phyloP scores from a whole-genome alignment of 1,140 invertebrate species.

The Diabrotica undecimpunctata region DNA sequence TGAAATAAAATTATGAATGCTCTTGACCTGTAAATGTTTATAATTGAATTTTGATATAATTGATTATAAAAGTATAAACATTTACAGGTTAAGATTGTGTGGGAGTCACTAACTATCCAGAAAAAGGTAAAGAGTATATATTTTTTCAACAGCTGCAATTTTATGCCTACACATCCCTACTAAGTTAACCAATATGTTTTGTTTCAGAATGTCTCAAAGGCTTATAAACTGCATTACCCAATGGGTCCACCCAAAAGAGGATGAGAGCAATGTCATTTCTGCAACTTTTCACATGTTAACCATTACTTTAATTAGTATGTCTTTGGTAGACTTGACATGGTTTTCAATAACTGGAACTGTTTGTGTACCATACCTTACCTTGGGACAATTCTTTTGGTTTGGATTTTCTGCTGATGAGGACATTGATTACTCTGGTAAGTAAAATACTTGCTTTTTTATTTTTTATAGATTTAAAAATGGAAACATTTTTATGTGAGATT shows the following conservation, averaged over 20 bases:
- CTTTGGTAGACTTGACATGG: slow-evolving; percentile 43
- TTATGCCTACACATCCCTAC: too few relatives aligned
- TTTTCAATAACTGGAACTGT: slow-evolving; percentile 40
- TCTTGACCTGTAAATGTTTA: too few relatives aligned
- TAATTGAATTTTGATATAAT: too few relatives aligned
- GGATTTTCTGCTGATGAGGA: slow-evolving; percentile 34
- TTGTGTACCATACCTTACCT: slow-evolving; percentile 40
- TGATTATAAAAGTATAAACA: too few relatives aligned
- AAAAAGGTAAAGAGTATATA: too few relatives aligned
- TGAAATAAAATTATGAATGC: too few relatives aligned
- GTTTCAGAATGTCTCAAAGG: slow-evolving; percentile 13
- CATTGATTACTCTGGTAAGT: slow-evolving; percentile 34
- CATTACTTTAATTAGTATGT: slow-evolving; percentile 45
- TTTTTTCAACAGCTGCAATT: too few relatives aligned
- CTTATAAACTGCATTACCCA: slow-evolving; percentile 17
- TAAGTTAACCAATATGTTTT: too few relatives aligned
- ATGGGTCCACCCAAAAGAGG: slow-evolving; percentile 42
- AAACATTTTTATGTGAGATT: too few relatives aligned
- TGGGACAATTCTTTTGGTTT: slow-evolving; percentile 47
- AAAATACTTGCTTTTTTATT: neutral
- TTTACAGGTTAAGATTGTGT: too few relatives aligned
- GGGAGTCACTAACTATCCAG: too few relatives aligned
- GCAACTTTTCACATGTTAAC: slow-evolving; percentile 44
- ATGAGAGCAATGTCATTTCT: slow-evolving; percentile 44
- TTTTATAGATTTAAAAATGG: neutral